Conservation (phyloP, 1,140 invertebrate genomes). For the Archegozetes longisetosus region DNA sequence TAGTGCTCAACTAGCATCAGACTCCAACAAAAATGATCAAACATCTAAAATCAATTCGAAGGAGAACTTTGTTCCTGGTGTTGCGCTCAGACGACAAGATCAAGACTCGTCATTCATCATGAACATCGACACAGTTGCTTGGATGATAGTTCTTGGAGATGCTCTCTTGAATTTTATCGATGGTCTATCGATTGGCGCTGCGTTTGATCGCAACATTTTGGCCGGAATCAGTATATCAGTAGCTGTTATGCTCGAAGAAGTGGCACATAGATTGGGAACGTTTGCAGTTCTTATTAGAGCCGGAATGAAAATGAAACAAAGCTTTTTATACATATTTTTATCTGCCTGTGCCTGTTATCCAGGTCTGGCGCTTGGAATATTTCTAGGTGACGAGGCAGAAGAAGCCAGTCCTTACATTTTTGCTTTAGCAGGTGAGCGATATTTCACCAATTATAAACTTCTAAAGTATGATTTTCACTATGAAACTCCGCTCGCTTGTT, state of each 20-base stretch:
- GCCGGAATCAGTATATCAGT: constrained; percentile 46
- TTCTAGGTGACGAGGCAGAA: constrained; percentile 34
- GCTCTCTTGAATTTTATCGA: constrained; percentile 19
- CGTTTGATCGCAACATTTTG: constrained; percentile 41
- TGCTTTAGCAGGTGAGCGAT: constrained; percentile 33
- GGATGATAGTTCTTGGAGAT: constrained; percentile 20
- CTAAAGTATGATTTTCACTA: too few species aligned
- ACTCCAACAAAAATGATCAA: background rate
- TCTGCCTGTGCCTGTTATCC: constrained; percentile 47
- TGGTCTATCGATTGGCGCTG: constrained; percentile 31
- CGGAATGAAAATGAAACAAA: constrained; percentile 46
- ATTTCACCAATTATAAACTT: too few species aligned
- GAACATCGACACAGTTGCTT: constrained; percentile 16
- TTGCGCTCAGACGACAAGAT: constrained; percentile 15
- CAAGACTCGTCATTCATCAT: constrained; percentile 9
- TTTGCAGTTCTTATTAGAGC: constrained; percentile 51
- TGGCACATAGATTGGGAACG: constrained; percentile 53
- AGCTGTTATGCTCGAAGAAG: constrained; percentile 48
- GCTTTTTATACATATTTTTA: constrained; percentile 46
- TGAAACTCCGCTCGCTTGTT: too few species aligned
- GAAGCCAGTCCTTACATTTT: constrained; percentile 35
- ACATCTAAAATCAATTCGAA: constrained; percentile 1
- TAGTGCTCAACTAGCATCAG: background rate
- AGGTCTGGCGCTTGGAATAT: constrained; percentile 40
- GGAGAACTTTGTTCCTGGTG: constrained; percentile 11